Percentiles rank a stretch among this genome's conserved stretches.
phyloP scores from a whole-genome alignment of 2,113 vertebrate species.

The Rynchops niger region DNA sequence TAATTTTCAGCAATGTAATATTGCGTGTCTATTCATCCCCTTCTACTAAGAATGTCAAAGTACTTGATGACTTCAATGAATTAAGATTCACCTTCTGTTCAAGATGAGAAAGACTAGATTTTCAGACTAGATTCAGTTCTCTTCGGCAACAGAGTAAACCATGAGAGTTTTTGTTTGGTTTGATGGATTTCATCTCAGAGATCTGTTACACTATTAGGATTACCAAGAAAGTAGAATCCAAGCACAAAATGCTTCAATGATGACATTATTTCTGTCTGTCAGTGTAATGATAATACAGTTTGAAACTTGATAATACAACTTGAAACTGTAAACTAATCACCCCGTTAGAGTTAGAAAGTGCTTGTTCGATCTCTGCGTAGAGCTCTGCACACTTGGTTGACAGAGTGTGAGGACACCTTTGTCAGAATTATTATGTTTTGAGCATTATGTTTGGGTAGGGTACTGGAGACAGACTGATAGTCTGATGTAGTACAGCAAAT shows the following conservation, averaged over 20 bases:
- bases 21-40: not conserved
- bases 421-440: not conserved
- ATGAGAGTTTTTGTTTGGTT: not conserved
- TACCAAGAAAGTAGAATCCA: not conserved
- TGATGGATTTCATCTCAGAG: not conserved
- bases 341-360: not conserved
- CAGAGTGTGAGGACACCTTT: not conserved
- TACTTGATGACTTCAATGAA: not conserved
- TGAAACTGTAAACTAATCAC: not conserved
- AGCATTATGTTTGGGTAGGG: not conserved
- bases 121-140: not conserved
- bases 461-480: not conserved
- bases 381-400: not conserved
- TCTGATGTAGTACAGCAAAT: not conserved
- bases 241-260: not conserved
- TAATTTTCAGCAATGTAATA: not conserved
- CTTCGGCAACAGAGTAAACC: not conserved
- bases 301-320: not conserved
- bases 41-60: not conserved
- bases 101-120: not conserved
- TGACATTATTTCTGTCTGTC: not conserved
- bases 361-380: rapidly evolving
- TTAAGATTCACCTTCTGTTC: not conserved
- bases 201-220: not conserved
- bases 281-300: not conserved